These are phyloP conservation scores for Corythornis leucogaster DNA, from an alignment of 2,797 vertebrate genomes.

Conservation along the genomic window DNA sequence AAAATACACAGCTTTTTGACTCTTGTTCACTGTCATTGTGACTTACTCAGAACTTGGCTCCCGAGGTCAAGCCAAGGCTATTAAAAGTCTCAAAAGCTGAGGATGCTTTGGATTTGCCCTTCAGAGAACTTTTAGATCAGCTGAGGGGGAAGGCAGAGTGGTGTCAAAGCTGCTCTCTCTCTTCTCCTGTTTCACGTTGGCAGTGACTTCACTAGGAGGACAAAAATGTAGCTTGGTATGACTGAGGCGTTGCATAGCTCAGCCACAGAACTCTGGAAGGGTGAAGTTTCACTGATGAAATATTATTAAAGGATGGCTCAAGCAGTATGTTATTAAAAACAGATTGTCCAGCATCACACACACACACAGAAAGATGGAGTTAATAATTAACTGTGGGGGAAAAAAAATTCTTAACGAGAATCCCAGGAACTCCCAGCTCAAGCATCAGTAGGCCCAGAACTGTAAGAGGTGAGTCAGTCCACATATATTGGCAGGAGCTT, in stretches of 20 bases:
- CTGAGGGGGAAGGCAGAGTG: background rate
- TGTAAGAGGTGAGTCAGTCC: background rate
- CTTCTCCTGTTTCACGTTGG: constrained; percentile 47
- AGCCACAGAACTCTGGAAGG: background rate
- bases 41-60: background rate
- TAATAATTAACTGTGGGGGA: background rate
- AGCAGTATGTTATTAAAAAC: background rate
- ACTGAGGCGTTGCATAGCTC: background rate
- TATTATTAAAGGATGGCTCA: background rate
- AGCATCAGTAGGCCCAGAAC: background rate
- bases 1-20: background rate
- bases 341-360: background rate
- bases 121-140: background rate
- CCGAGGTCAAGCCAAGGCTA: accelerated
- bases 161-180: background rate
- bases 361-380: background rate
- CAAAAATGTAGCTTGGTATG: background rate
- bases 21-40: accelerated
- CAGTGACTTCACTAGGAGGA: background rate
- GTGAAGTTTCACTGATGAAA: background rate
- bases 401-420: background rate
- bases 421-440: constrained; percentile 42
- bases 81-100: background rate
- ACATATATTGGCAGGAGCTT: background rate
- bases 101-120: constrained; percentile 46